Conservation (phyloP, 2,888 invertebrate genomes). For the Acronicta aceris region DNA sequence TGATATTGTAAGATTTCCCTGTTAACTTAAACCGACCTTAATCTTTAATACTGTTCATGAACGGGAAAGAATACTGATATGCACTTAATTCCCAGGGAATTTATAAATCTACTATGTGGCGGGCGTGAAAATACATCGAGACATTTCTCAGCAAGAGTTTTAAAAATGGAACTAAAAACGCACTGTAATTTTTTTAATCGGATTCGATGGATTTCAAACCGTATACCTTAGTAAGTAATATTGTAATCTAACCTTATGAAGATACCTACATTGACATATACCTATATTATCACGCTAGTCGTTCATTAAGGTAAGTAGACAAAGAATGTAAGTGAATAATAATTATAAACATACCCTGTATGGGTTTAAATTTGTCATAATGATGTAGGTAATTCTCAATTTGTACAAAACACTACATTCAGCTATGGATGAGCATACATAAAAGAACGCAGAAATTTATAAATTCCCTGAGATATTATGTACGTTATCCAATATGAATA, state of each 20-base stretch:
- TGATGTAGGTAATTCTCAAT: too few relatives aligned
- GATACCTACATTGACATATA: too few relatives aligned
- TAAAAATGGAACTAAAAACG: background rate
- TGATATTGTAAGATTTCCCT: slow-evolving; percentile 37
- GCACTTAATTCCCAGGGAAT: slow-evolving; percentile 23
- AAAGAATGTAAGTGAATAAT: too few relatives aligned
- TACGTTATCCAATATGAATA: slow-evolving; percentile 6
- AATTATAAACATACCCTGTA: too few relatives aligned
- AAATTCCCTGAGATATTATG: slow-evolving; percentile 20
- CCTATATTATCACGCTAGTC: too few relatives aligned
- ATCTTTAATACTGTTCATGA: slow-evolving; percentile 21
- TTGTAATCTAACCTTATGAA: too few relatives aligned
- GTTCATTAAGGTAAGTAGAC: too few relatives aligned
- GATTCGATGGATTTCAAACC: background rate
- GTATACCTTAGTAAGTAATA: background rate
- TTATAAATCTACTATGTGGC: slow-evolving; percentile 11
- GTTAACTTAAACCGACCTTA: slow-evolving; percentile 22
- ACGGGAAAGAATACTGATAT: slow-evolving; percentile 16
- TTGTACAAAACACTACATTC: too few relatives aligned
- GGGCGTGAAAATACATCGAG: background rate
- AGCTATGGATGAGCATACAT: slow-evolving; percentile 1
- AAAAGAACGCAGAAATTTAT: slow-evolving; percentile 34
- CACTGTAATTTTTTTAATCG: background rate
- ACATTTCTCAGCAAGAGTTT: background rate
- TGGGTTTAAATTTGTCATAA: too few relatives aligned